Evolutionary conservation across 2,888 invertebrate genomes (phyloP).

Genomic region (Metacarcinus magister): DNA sequence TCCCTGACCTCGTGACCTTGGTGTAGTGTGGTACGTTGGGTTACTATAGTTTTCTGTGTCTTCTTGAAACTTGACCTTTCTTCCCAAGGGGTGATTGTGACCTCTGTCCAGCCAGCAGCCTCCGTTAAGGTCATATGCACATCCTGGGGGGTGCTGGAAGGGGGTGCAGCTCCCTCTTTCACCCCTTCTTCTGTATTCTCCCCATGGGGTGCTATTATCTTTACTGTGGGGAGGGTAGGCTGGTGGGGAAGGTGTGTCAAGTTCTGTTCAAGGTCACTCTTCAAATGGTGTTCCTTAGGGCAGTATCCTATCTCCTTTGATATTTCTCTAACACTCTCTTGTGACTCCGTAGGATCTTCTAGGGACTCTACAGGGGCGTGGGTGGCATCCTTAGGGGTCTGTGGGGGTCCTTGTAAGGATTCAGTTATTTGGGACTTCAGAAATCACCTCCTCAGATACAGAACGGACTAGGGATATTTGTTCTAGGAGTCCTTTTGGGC

Average conservation of each 20-base stretch:
- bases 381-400: neutral
- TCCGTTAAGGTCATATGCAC: neutral
- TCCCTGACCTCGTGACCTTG: neutral
- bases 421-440: neutral
- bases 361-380: neutral
- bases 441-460: constrained; percentile 72
- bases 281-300: neutral
- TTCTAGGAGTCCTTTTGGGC: neutral
- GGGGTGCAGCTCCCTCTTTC: neutral
- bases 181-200: neutral
- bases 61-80: neutral
- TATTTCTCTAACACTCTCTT: neutral
- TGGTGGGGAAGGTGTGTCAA: neutral
- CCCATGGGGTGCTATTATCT: neutral
- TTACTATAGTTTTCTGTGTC: neutral
- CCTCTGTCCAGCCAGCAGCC: neutral
- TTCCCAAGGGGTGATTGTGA: neutral
- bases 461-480: constrained; percentile 59
- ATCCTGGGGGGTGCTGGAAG: neutral
- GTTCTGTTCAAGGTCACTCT: neutral
- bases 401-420: neutral
- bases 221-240: neutral
- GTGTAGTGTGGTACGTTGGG: neutral
- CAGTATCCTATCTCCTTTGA: neutral
- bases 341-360: neutral